These are phyloP conservation scores for Lophotriccus pileatus DNA, from an alignment of 2,797 vertebrate species.

Conservation along the genomic window DNA sequence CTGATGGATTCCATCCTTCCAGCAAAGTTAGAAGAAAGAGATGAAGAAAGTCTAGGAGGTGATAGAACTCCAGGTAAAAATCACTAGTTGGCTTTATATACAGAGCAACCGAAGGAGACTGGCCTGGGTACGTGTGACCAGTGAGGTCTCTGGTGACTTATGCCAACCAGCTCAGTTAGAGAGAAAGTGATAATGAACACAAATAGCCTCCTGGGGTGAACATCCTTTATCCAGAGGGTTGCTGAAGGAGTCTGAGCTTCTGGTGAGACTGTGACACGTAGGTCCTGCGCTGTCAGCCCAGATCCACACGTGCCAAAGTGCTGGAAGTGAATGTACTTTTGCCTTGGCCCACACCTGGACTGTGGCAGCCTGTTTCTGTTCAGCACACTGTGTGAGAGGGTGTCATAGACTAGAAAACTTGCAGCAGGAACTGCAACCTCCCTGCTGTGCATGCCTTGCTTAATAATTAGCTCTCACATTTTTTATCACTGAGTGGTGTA, in stretches of 20 bases:
- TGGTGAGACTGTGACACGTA: background rate
- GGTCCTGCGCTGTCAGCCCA: background rate
- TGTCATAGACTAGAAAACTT: background rate
- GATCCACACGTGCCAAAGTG: background rate
- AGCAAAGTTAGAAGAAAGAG: background rate
- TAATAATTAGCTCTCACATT: no score
- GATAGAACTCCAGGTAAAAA: background rate
- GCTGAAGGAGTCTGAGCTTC: background rate
- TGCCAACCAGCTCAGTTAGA: background rate
- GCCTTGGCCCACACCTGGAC: background rate
- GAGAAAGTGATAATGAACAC: background rate
- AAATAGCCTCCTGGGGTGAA: background rate
- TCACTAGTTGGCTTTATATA: background rate
- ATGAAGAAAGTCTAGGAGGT: background rate
- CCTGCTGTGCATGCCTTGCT: background rate
- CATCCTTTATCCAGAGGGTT: background rate
- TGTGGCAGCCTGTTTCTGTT: background rate
- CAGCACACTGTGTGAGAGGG: fast-evolving
- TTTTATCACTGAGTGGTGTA: background rate
- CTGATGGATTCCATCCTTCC: background rate
- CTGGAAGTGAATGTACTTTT: fast-evolving
- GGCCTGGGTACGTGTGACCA: background rate
- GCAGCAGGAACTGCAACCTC: background rate
- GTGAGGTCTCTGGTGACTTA: background rate
- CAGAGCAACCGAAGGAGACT: background rate